Base-by-base conservation (phyloP, 2,113 vertebrate species). In the Pholis gunnellus region DNA sequence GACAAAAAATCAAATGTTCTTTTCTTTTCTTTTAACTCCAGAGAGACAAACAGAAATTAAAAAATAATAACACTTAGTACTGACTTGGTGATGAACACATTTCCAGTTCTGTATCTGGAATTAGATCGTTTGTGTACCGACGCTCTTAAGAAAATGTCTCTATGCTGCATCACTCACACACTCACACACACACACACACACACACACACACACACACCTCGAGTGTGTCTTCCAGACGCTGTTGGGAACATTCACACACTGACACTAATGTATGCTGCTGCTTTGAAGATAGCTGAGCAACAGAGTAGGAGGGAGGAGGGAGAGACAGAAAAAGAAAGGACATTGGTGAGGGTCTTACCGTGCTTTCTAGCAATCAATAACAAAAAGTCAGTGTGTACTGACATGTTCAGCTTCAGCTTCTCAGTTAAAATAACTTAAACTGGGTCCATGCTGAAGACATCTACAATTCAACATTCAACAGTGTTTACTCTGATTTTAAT, bases 231-330 rank as follows among this genome's bases (percentile, higher is more conserved):
- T 44, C 57, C 40, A 70, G 65, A 65, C 14, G 10, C 76, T 57
- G 78, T 52, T 74, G 74, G 78, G 42, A 68, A 50, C 75, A 79
- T 72, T 70, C 67, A 75, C 69, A 64, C 61, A 42, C 54, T 79
- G 79, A 88, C 83, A 80, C 70, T 88, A 85, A 88, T 83, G 75
- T 83, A 83, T 83, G 87, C 87, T 79, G 76, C 79, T 79, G 60
- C 83, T 82, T 75, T 82, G 82, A 82, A 81, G 78, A 83, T 87
- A 84, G 60, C 69, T 78, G 61, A 79, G 75, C 65, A 63, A 42
- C 0, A 42, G 61, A 81, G 72, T 46, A 9, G 42, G 75, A 75
- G 57, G 57, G 20, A 48, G 81, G 72, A 72, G 20, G 27, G 61
- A 56, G 22, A 31, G 77, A 64, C 22, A 15, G 61, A 38, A 48